These are phyloP conservation scores for Drosophila yakuba DNA, from an alignment of 1,140 invertebrate genomes.

Conservation along the genomic window DNA sequence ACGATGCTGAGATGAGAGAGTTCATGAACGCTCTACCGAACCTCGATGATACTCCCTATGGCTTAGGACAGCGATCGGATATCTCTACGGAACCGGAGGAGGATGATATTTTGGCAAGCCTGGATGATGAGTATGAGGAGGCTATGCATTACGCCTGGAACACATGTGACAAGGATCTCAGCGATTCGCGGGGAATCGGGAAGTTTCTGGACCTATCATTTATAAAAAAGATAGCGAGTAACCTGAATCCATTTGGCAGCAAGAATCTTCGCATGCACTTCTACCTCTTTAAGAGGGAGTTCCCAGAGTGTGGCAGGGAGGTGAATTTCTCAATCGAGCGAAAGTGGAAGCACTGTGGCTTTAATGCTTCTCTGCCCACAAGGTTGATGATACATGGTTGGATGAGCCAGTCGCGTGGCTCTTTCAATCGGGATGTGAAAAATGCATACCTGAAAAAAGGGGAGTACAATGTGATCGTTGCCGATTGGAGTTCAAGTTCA, in stretches of 20 bases:
- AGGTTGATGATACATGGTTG: conserved; percentile 80
- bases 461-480: conserved; percentile 87
- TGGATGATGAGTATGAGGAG: conserved; percentile 65
- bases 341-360: conserved; percentile 42
- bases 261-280: conserved; percentile 66
- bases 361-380: conserved; percentile 71
- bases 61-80: conserved; percentile 38
- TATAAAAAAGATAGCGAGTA: conserved; percentile 67
- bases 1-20: conserved; percentile 58
- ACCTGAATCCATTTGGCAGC: conserved; percentile 66
- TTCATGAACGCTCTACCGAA: conserved; percentile 55
- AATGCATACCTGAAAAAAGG: conserved; percentile 86
- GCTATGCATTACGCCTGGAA: conserved; percentile 63
- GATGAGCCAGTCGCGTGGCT: conserved; percentile 81
- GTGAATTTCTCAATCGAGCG: conserved; percentile 42
- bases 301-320: conserved; percentile 66
- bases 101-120: conserved; percentile 35
- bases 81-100: conserved; percentile 42
- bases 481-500: conserved; percentile 88
- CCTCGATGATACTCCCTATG: conserved; percentile 28
- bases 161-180: conserved; percentile 73
- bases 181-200: conserved; percentile 51
- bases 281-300: conserved; percentile 68
- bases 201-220: conserved; percentile 69
- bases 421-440: conserved; percentile 79